phyloP scores from a whole-genome alignment of 2,797 vertebrate genomes.

The Simalia tracyae region DNA sequence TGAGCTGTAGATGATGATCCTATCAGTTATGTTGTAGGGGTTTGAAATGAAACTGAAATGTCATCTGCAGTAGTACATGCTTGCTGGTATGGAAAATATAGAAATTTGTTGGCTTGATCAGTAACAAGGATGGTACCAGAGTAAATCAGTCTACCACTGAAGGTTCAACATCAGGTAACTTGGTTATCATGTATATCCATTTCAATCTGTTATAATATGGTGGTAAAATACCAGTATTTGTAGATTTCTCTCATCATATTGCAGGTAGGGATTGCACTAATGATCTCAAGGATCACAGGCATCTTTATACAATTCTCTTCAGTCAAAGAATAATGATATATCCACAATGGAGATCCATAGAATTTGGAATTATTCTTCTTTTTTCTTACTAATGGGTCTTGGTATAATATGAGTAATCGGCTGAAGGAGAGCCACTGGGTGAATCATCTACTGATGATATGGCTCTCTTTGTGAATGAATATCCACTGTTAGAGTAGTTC shows the following conservation, averaged over 20 bases:
- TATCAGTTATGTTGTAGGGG: not conserved
- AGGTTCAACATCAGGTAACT: not conserved
- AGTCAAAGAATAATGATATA: too few relatives aligned
- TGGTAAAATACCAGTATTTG: too few relatives aligned
- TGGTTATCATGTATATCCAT: not conserved
- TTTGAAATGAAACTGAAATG: not conserved
- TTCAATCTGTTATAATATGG: too few relatives aligned
- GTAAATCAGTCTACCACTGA: not conserved
- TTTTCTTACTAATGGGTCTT: too few relatives aligned
- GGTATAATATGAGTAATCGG: not conserved
- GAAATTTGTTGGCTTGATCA: not conserved
- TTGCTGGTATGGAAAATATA: not conserved
- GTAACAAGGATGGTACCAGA: not conserved
- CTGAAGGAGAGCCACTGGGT: not conserved
- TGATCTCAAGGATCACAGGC: too few relatives aligned
- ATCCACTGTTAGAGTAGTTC: not conserved
- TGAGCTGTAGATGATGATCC: not conserved
- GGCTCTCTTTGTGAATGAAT: not conserved
- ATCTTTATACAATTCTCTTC: too few relatives aligned
- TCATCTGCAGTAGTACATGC: not conserved
- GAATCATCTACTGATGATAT: not conserved
- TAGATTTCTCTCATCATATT: too few relatives aligned
- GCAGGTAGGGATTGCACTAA: too few relatives aligned
- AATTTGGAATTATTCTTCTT: too few relatives aligned
- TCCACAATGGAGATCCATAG: too few relatives aligned